A percentile compares a stretch with the other conserved stretches of the same genome.
Conservation (phyloP, 2,888 invertebrate genomes). For the Cremastinae sp. region DNA sequence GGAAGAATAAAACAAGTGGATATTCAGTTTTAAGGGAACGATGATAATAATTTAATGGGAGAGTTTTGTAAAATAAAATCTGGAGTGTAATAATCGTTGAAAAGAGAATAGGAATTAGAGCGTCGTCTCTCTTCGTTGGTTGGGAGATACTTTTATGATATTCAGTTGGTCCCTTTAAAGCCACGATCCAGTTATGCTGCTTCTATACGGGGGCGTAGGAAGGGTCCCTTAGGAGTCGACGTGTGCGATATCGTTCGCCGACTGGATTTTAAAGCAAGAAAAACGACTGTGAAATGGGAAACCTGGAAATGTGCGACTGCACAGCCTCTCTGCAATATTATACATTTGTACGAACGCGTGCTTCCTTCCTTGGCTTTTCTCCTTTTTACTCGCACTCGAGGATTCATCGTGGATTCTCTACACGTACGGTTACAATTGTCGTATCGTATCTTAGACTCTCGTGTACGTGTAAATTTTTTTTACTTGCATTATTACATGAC, state of each 20-base stretch:
- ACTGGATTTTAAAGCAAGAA: conserved; percentile 30
- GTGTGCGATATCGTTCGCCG: conserved; percentile 35
- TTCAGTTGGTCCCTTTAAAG: too few relatives aligned
- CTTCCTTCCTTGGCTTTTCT: too few relatives aligned
- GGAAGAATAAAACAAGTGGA: conserved; percentile 19
- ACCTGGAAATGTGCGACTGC: conserved; percentile 60
- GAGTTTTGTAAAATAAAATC: conserved; percentile 37
- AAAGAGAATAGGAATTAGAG: conserved; percentile 43
- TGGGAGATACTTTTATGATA: not conserved
- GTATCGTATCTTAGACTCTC: conserved; percentile 57
- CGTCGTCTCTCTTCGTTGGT: conserved; percentile 31
- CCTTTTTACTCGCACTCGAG: conserved; percentile 53
- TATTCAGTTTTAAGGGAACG: conserved; percentile 42
- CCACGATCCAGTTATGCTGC: conserved; percentile 49
- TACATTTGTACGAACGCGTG: too few relatives aligned
- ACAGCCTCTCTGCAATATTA: too few relatives aligned
- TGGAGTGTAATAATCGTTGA: conserved; percentile 36
- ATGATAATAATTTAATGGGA: too few relatives aligned
- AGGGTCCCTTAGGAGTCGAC: conserved; percentile 17
- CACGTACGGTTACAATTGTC: conserved; percentile 68
- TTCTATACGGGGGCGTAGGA: conserved; percentile 24
- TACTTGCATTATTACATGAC: too few relatives aligned
- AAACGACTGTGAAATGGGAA: conserved; percentile 68
- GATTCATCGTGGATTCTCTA: conserved; percentile 67
- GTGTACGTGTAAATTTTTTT: too few relatives aligned